Evolutionary conservation across 2,888 invertebrate genomes (phyloP).

Genomic region (Conomelus anceps): DNA sequence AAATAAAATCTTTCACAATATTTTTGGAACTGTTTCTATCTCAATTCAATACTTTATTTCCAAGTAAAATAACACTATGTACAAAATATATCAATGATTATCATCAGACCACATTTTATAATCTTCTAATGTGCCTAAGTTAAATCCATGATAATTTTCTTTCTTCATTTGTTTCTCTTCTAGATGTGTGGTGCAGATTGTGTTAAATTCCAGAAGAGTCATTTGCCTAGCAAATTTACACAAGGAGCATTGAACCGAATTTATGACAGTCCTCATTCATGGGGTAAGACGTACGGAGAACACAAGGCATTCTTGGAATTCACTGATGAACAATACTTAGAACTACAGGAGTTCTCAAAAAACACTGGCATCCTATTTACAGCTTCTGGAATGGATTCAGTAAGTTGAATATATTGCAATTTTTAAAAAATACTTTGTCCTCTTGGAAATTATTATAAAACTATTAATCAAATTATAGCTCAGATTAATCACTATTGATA

Average conservation of each 20-base stretch:
- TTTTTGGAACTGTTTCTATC: no score
- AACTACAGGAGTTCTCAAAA: conserved; percentile 56
- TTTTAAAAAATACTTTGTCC: background rate
- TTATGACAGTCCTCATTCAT: conserved; percentile 60
- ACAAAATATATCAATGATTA: no score
- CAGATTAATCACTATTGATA: no score
- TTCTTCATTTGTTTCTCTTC: conserved; percentile 35
- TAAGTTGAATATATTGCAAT: conserved; percentile 38
- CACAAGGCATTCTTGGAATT: conserved; percentile 70
- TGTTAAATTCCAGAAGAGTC: conserved; percentile 79
- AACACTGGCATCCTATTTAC: conserved; percentile 60
- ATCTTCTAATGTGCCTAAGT: background rate
- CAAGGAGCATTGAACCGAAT: conserved; percentile 54
- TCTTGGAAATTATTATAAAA: background rate
- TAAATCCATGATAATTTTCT: background rate
- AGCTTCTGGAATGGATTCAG: conserved; percentile 76
- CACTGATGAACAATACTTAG: conserved; percentile 55
- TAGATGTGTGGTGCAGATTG: conserved; percentile 70
- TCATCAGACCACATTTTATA: background rate
- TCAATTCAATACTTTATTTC: no score
- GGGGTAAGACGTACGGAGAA: conserved; percentile 72
- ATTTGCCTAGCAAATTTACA: conserved; percentile 64
- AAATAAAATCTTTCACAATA: no score
- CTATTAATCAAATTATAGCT: no score
- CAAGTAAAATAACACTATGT: no score